A percentile compares a stretch with the other conserved stretches of the same genome.
phyloP scores from a whole-genome alignment of 2,888 invertebrate species.

The Tromatobia lineatoria region DNA sequence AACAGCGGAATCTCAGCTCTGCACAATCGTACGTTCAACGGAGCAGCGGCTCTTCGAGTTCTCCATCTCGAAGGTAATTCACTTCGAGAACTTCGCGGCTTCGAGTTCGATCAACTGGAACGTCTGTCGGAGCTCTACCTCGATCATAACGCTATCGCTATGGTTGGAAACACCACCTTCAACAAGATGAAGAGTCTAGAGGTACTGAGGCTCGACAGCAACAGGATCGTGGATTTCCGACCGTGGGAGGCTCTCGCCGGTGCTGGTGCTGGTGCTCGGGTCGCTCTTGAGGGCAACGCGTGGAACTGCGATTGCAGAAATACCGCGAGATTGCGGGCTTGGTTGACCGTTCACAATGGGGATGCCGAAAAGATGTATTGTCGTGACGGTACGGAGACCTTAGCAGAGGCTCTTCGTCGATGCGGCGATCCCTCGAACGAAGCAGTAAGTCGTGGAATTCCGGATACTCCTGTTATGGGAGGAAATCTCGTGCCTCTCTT shows the following conservation, averaged over 20 bases:
- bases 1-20: constrained; percentile 92
- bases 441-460: constrained; percentile 89
- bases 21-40: constrained; percentile 94
- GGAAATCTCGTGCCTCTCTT: constrained; percentile 92
- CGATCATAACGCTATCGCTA: constrained; percentile 91
- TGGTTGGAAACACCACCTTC: constrained; percentile 92
- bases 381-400: constrained; percentile 87
- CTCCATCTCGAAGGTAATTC: constrained; percentile 93
- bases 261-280: constrained; percentile 87
- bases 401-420: constrained; percentile 86
- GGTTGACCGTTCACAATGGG: constrained; percentile 90
- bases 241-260: constrained; percentile 89
- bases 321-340: constrained; percentile 89
- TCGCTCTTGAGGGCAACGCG: constrained; percentile 92
- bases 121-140: constrained; percentile 92
- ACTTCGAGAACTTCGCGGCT: constrained; percentile 90
- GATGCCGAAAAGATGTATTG: constrained; percentile 91
- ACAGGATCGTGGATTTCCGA: constrained; percentile 91
- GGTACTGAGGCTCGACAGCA: constrained; percentile 91
- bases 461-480: constrained; percentile 89
- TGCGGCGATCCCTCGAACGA: constrained; percentile 90
- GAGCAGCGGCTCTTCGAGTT: constrained; percentile 90
- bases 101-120: constrained; percentile 92
- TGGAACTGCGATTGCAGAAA: constrained; percentile 94
- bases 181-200: constrained; percentile 90